phyloP scores from a whole-genome alignment of 2,888 invertebrate species.

The Portevinia maculata region DNA sequence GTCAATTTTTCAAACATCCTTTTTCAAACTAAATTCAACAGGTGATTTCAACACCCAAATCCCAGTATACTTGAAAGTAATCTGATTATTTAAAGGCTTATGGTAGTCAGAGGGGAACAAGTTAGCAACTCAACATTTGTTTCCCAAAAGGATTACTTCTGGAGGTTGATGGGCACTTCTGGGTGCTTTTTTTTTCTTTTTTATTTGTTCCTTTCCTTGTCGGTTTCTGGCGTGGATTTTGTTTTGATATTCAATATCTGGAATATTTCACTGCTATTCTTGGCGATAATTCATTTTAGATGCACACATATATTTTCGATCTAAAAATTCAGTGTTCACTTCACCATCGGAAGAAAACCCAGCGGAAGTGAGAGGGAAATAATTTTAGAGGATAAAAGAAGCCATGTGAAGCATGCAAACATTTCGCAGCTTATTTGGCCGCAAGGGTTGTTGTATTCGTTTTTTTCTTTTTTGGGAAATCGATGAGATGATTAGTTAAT shows the following conservation, averaged over 20 bases:
- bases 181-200: slow-evolving; percentile 24
- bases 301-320: slow-evolving; percentile 69
- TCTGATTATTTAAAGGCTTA: slow-evolving; percentile 67
- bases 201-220: slow-evolving; percentile 5
- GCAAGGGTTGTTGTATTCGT: slow-evolving; percentile 37
- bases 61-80: slow-evolving; percentile 53
- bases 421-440: slow-evolving; percentile 43
- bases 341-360: slow-evolving; percentile 8
- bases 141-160: slow-evolving; percentile 67
- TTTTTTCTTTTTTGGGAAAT: slow-evolving; percentile 6
- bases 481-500: slow-evolving; percentile 62
- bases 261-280: slow-evolving; percentile 70
- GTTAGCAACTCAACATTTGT: slow-evolving; percentile 58
- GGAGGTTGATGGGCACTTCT: slow-evolving; percentile 67
- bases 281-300: slow-evolving; percentile 71
- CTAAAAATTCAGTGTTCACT: slow-evolving; percentile 53
- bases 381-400: slow-evolving; percentile 40
- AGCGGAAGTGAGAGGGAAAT: not conserved
- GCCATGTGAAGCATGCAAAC: slow-evolving; percentile 23
- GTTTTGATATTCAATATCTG: slow-evolving; percentile 74
- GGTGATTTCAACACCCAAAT: slow-evolving; percentile 40
- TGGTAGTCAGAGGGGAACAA: slow-evolving; percentile 40
- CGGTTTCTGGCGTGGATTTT: slow-evolving; percentile 52
- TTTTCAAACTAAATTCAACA: slow-evolving; percentile 42
- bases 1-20: slow-evolving; percentile 18